A percentile compares a stretch with the other conserved stretches of the same genome.
Conservation (phyloP, 1,140 invertebrate species). For the Drosophila suzukii region DNA sequence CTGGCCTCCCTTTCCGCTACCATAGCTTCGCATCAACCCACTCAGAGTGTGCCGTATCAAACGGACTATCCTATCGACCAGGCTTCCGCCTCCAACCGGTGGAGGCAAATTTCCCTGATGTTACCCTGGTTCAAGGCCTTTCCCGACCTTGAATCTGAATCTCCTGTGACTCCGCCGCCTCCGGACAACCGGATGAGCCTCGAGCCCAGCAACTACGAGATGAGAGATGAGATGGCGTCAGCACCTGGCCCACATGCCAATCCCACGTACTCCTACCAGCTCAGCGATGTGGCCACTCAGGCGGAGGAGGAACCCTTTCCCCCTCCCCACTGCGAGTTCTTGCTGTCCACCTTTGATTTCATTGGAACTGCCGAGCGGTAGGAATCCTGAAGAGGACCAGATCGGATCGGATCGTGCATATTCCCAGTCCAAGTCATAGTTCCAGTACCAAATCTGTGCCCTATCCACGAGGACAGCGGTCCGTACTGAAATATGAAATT, state of each 20-base stretch:
- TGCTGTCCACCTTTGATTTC: not conserved
- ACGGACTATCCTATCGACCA: not conserved
- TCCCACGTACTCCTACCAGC: not conserved
- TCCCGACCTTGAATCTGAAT: not conserved
- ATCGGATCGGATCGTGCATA: not conserved
- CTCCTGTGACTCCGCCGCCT: not conserved
- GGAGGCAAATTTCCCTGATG: constrained; percentile 10
- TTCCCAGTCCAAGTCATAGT: not conserved
- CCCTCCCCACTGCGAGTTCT: not conserved
- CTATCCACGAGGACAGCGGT: not conserved
- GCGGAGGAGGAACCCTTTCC: not conserved
- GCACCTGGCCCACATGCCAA: not conserved
- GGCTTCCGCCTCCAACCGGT: not conserved
- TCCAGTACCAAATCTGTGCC: not conserved
- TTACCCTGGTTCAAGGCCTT: constrained; percentile 14
- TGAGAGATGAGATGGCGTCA: not conserved
- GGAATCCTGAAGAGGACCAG: not conserved
- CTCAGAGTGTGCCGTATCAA: not conserved
- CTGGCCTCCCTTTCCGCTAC: not conserved
- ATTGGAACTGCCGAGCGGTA: not conserved
- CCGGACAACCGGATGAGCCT: not conserved
- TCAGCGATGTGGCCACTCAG: not conserved
- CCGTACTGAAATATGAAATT: not conserved
- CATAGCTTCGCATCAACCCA: not conserved
- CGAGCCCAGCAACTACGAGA: not conserved